phyloP scores from a whole-genome alignment of 2,797 vertebrate species.

The Enteromius unitaeniatus region DNA sequence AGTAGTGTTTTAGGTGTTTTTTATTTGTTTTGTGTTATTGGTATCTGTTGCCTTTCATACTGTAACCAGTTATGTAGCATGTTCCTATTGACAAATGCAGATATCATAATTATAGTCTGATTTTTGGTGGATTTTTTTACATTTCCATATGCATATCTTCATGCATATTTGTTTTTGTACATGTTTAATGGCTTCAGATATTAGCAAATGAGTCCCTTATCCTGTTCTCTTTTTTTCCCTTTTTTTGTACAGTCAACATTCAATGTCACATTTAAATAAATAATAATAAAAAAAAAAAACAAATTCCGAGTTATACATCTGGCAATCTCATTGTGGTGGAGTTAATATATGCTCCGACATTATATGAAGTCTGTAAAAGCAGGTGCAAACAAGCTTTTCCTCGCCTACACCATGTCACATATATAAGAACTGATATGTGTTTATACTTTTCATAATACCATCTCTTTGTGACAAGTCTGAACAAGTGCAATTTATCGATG shows the following conservation, averaged over 20 bases:
- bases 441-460: constrained; percentile 1
- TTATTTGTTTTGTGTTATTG: background rate
- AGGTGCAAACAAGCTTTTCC: constrained; percentile 1
- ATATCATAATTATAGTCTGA: background rate
- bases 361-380: background rate
- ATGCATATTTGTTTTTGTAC: background rate
- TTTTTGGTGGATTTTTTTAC: background rate
- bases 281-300: too few relatives aligned
- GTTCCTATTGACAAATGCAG: background rate
- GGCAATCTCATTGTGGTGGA: background rate
- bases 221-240: background rate
- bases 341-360: background rate
- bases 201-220: background rate
- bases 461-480: background rate
- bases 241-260: background rate
- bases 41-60: background rate
- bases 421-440: background rate
- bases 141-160: background rate
- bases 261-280: background rate
- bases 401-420: constrained; percentile 11
- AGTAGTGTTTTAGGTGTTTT: background rate
- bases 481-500: constrained; percentile 16
- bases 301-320: background rate
- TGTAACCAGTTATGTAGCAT: background rate
- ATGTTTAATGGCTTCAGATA: background rate